phyloP scores from a whole-genome alignment of 2,797 vertebrate genomes.

The Rhyacichthys aspro region DNA sequence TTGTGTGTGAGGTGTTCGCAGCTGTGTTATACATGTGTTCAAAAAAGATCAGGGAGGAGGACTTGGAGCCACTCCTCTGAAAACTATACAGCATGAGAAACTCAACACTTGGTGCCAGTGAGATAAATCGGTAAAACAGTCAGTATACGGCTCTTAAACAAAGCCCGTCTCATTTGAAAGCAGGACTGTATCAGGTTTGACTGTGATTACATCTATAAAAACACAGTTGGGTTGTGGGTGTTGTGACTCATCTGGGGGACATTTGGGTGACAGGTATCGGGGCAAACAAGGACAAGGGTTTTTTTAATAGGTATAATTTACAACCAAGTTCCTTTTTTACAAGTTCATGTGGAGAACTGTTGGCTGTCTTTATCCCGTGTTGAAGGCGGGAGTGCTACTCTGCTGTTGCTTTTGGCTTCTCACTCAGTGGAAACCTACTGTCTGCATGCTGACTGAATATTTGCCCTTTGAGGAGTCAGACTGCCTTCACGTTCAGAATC shows the following conservation, averaged over 20 bases:
- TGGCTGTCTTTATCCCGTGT: constrained; percentile 30
- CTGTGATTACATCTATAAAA: constrained; percentile 24
- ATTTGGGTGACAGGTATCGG: constrained; percentile 43
- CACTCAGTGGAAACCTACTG: constrained; percentile 64
- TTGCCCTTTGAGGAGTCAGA: constrained; percentile 58
- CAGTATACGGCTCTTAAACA: not conserved
- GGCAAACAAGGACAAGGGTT: constrained; percentile 38
- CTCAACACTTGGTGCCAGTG: not conserved
- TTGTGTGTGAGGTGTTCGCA: constrained; percentile 48
- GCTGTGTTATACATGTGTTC: constrained; percentile 57
- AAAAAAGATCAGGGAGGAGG: constrained; percentile 9
- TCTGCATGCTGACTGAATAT: constrained; percentile 61
- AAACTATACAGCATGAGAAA: not conserved
- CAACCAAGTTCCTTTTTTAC: constrained; percentile 29
- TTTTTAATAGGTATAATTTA: constrained; percentile 36
- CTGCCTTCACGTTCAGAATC: constrained; percentile 62
- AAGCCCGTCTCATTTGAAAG: not conserved
- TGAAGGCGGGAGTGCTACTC: constrained; percentile 46
- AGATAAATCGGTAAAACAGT: constrained; percentile 9
- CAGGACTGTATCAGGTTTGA: not conserved
- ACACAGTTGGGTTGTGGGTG: constrained; percentile 5
- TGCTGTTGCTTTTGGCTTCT: constrained; percentile 66
- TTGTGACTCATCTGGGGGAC: constrained; percentile 20
- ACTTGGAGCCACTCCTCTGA: constrained; percentile 10
- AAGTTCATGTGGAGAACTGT: constrained; percentile 44